Evolutionary conservation across 2,797 vertebrate genomes (phyloP), one percentile per base, ranked within the genome.

Genomic region (Diceros bicornis): DNA sequence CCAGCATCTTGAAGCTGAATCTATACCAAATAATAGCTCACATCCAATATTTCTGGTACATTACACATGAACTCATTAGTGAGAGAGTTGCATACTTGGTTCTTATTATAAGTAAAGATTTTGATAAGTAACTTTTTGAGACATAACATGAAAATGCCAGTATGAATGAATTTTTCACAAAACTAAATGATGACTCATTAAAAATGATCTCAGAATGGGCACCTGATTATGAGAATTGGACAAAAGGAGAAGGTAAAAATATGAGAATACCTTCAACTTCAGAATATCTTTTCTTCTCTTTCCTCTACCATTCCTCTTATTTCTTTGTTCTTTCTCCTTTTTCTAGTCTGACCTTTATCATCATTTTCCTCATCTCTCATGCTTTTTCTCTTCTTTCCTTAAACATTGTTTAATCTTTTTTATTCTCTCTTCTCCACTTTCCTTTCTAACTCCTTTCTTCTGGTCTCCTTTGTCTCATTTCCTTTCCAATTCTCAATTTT

Each of bases 21-120:
- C 27, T 66, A 17, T 86, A 52, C 55, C 61, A 75, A 89, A 90
- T 25, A 69, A 92, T 44, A 68, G 6, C 25, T 71, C 21, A 27
- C 6, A 83, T 32, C 2, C 6, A 94, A 57, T 21, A 82, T 34
- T 92, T 77, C 37, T n/a, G 7, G 52, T n/a, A 27, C 12, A 55
- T 61, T 71, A 37, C 7, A 25, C 25, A n/a, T 44, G 55, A 62
- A 55, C 0, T 74, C 12, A 88, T 89, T 92, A 92, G 12, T 57
- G 32, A 75, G 29, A 59, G 37, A 68, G 7, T 66, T 86, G 17
- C 18, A 68, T 27, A 62, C 0, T 47, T 83, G 18, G 17, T 74
- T 86, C 12, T 87, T 93, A 69, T 17, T 83, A 2, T 47, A 82
- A 93, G 57, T 47, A 87, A 95, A 81, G 2, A 72, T 86, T 86